Percentiles rank a stretch among this genome's conserved stretches.
Evolutionary conservation across 2,888 invertebrate genomes (phyloP).

Genomic region (Formica aserva): DNA sequence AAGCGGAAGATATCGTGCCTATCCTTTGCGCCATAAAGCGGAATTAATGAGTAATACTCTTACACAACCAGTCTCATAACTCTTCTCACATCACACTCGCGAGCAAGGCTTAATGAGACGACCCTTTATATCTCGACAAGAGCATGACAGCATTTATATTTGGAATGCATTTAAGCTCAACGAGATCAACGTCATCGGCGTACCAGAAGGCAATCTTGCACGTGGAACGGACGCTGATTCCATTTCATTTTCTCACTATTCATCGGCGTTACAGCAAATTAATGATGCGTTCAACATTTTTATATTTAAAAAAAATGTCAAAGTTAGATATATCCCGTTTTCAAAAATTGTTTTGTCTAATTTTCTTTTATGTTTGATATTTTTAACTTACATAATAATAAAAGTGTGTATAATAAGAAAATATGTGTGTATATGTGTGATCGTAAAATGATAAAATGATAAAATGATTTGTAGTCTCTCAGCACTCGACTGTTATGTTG

Average conservation of each 20-base stretch:
- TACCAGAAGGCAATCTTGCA: background rate
- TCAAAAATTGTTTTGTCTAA: background rate
- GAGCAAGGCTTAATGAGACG: slow-evolving; percentile 49
- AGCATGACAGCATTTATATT: slow-evolving; percentile 32
- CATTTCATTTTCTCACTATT: slow-evolving; percentile 48
- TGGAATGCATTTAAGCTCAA: slow-evolving; percentile 7
- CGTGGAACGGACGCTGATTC: background rate
- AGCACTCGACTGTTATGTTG: background rate
- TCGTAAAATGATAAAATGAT: background rate
- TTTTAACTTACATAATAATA: background rate
- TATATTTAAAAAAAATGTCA: background rate
- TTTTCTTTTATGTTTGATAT: background rate
- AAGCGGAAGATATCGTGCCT: slow-evolving; percentile 12
- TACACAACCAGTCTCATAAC: slow-evolving; percentile 52
- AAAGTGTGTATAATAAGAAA: background rate
- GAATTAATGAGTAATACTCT: slow-evolving; percentile 45
- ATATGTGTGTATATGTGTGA: background rate
- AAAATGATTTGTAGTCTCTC: background rate
- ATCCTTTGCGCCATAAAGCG: background rate
- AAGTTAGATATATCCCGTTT: background rate
- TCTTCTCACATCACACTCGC: slow-evolving; percentile 17
- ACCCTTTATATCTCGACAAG: slow-evolving; percentile 32
- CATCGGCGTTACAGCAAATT: slow-evolving; percentile 47
- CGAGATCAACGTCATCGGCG: slow-evolving; percentile 28
- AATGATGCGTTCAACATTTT: slow-evolving; percentile 20